Base-by-base conservation (phyloP, 53 echinoderm and acorn worm species). In the Pentamera pediparva region DNA sequence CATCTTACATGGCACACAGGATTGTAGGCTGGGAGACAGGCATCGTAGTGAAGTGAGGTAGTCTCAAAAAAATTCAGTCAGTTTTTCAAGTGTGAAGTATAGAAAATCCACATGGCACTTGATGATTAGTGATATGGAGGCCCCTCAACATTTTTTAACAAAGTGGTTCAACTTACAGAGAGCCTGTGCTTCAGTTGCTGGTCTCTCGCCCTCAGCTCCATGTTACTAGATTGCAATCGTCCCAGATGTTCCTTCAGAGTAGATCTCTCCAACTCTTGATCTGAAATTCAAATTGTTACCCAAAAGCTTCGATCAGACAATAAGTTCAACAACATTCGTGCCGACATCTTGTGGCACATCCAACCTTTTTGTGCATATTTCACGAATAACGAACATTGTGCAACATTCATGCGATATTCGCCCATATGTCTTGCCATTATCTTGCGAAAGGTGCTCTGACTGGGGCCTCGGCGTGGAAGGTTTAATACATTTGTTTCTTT, bases 231-330 rank as follows among this genome's bases (percentile, higher is more conserved):
- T 59, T 76, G 85, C 56, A 95, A 54, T 76, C 90, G 79, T 24
- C 85, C 69, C 59, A 91, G 82, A 65, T 95, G 96, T 52, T 95
- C 96, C 30, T 81, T 56, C 38, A 95, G 57, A 50, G 91, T 78
- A 18, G 76, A 69, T 52, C 80, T 79, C 61, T 95, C 96, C 50
- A 91, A 55, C 41, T 79, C 57, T 82, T 95, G 87, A 49, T 95
- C 96, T 95, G 85, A 12, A 61, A 65, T 48, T n/a, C 1, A 26
- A 15, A 33, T 65, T 65, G 13, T n/a, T 45, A 45, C 3, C 2
- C 8, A 20, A 55, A 15, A 18, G 21, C 21, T 55, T 2, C 3
- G 28, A 17, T 19, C 10, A 9, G 2, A n/a, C 15, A 17, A 0
- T 4, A 13, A 55, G 55, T 55, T 9, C 21, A 19, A 18, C 21